These are phyloP conservation scores for Drosophila bocki DNA, from an alignment of 1,140 invertebrate genomes.

Conservation along the genomic window DNA sequence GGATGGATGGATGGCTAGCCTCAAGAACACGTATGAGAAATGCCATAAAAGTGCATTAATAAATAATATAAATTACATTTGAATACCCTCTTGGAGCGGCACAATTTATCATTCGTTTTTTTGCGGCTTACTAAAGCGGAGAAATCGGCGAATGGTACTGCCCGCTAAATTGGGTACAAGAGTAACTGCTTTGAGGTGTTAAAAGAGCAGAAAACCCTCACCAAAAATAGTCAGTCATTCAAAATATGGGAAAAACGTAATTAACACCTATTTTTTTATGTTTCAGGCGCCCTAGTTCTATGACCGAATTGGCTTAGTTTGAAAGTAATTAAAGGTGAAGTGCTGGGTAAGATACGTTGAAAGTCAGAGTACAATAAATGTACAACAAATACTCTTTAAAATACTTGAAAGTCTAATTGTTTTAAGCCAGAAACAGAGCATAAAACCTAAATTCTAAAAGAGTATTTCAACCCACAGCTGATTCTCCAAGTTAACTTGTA, in stretches of 20 bases:
- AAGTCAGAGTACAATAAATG: background rate
- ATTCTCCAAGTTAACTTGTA: background rate
- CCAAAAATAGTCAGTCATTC: constrained; percentile 21
- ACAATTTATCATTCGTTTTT: constrained; percentile 43
- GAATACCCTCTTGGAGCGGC: constrained; percentile 50
- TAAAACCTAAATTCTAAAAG: background rate
- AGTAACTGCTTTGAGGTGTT: constrained; percentile 14
- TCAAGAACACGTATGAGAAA: constrained; percentile 62
- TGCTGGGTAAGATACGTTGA: background rate
- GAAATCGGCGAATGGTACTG: constrained; percentile 46
- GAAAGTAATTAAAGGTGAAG: constrained; percentile 20
- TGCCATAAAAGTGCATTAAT: constrained; percentile 56
- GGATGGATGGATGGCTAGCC: constrained; percentile 47
- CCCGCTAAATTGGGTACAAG: constrained; percentile 13
- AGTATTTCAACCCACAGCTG: background rate
- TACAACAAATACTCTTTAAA: background rate
- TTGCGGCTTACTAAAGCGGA: constrained; percentile 25
- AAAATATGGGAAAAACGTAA: constrained; percentile 22
- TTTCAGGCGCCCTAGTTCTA: constrained; percentile 21
- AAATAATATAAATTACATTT: constrained; percentile 57
- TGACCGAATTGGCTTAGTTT: background rate
- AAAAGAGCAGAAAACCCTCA: constrained; percentile 6
- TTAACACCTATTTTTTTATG: constrained; percentile 21
- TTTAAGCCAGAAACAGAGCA: background rate
- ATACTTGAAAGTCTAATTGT: background rate